Conservation (phyloP, 1,140 invertebrate genomes). For the Sitobion miscanthi region DNA sequence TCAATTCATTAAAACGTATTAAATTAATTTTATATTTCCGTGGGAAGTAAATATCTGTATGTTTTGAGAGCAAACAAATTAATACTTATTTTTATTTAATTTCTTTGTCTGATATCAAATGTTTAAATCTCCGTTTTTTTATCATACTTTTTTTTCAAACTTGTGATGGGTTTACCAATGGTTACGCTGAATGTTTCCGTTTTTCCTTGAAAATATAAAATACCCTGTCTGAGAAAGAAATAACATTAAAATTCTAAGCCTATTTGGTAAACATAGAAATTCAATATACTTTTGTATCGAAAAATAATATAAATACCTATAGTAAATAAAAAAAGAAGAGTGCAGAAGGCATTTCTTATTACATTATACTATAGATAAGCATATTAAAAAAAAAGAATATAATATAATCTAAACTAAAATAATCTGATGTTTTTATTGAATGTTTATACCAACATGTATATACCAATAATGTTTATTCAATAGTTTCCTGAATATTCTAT, state of each 20-base stretch:
- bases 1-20: too few species aligned
- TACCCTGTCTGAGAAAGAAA: too few species aligned
- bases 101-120: neutral
- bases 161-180: too few species aligned
- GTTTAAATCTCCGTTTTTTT: neutral
- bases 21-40: neutral
- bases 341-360: neutral
- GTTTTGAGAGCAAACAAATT: too few species aligned
- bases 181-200: too few species aligned
- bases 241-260: too few species aligned
- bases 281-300: neutral
- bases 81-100: neutral
- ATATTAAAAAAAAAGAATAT: neutral
- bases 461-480: too few species aligned
- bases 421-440: neutral
- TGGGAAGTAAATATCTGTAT: too few species aligned
- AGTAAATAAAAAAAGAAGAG: neutral
- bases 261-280: neutral
- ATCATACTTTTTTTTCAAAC: too few species aligned
- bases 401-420: neutral
- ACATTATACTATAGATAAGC: neutral
- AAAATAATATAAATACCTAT: neutral
- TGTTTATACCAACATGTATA: neutral
- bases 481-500: neutral
- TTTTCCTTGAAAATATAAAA: neutral